Evolutionary conservation across 92 coral and sea anemone species (phyloP), one percentile per base, ranked within the genome.

Genomic region (Epizoanthus stellaris): DNA sequence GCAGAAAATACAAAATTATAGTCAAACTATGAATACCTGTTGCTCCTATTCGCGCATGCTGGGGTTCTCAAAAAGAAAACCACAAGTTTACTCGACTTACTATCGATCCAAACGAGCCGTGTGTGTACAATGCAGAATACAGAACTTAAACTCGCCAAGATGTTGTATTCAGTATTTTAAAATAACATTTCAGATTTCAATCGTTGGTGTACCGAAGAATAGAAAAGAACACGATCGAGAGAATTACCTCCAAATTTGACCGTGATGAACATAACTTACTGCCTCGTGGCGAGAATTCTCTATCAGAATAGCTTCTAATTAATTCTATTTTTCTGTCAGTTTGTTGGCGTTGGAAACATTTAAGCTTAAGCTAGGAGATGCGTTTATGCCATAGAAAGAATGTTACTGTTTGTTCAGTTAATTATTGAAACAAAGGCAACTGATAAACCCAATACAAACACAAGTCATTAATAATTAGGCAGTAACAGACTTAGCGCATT

Each of bases 241-340:
- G 19, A 25, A 82, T 69, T 82, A 92, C 95, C 95, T 87, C 95
- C 95, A 84, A 77, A 92, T 67, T 90, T 92, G 0, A 92, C 95
- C 6, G 90, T 92, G 62, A 92, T 92, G 62, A 92, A 92, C 95
- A 92, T 92, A 43, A 9, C 14, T 8, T 4, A 16, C 47, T 38
- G 23, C 34, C 56, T 42, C 49, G 60, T 3, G 21, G 30, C 36
- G n/a, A 4, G 17, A 72, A 1, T n/a, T 21, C 0, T 15, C 49
- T 23, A 45, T 25, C 58, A 42, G 45, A 19, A 56, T n/a, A 16
- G 9, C 49, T 40, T 7, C 38, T 0, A 13, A 23, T 23, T 23
- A 23, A n/a, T 72, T 43, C 73, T 13, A 17, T 54, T 40, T 45
- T 15, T 2, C 13, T 14, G 15, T 70, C 56, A 9, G 21, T 70